Evolutionary conservation across 2,888 invertebrate species (phyloP).

Genomic region (Andrena hattorfiana): DNA sequence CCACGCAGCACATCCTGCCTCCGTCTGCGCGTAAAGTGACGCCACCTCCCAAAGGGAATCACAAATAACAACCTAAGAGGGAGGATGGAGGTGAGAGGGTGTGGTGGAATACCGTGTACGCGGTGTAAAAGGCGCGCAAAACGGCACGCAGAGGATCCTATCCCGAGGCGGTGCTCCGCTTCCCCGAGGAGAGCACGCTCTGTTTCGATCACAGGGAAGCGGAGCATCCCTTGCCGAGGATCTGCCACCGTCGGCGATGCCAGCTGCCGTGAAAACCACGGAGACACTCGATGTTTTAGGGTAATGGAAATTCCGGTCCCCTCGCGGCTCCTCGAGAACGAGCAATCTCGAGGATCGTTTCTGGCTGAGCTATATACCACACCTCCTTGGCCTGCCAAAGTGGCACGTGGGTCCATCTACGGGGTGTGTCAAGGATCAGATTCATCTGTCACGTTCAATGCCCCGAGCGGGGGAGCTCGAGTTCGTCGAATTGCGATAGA

Average conservation of each 20-base stretch:
- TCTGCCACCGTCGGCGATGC: constrained; percentile 43
- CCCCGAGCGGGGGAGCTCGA: too few species aligned
- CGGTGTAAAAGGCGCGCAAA: constrained; percentile 32
- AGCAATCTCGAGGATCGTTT: constrained; percentile 71
- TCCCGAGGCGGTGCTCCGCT: constrained; percentile 34
- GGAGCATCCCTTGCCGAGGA: constrained; percentile 30
- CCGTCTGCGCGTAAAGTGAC: background rate
- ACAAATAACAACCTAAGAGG: constrained; percentile 15
- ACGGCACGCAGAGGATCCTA: constrained; percentile 1
- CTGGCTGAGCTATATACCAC: constrained; percentile 41
- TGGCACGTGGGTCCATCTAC: constrained; percentile 39
- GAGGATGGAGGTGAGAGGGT: background rate
- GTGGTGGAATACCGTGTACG: background rate
- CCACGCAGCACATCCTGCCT: background rate
- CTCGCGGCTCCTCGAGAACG: constrained; percentile 65
- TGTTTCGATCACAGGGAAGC: constrained; percentile 45
- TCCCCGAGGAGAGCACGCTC: background rate
- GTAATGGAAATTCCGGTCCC: constrained; percentile 76
- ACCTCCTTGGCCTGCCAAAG: constrained; percentile 51
- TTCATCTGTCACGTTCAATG: background rate
- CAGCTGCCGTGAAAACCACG: constrained; percentile 65
- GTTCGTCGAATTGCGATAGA: too few species aligned
- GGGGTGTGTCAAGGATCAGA: constrained; percentile 7
- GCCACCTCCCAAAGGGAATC: background rate
- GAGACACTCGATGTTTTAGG: constrained; percentile 74